These are phyloP conservation scores for Melieria omissa DNA, from an alignment of 2,888 invertebrate species.

Conservation along the genomic window DNA sequence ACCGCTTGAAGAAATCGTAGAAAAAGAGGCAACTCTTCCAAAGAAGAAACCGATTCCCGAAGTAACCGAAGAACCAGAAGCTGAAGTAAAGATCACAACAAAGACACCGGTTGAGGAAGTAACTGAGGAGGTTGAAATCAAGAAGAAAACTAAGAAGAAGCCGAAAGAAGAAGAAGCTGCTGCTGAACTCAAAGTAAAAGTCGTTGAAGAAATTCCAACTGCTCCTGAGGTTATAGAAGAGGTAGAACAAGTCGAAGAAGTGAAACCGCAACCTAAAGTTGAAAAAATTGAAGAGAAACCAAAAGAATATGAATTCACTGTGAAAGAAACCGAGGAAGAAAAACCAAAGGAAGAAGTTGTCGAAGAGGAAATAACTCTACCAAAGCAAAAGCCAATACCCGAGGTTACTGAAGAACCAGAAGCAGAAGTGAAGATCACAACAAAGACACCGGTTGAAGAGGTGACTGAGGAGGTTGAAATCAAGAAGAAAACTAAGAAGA, in stretches of 20 bases:
- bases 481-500: constrained; percentile 56
- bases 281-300: constrained; percentile 45
- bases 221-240: constrained; percentile 51
- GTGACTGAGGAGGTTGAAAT: constrained; percentile 56
- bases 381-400: constrained; percentile 52
- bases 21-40: constrained; percentile 45
- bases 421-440: constrained; percentile 54
- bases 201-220: constrained; percentile 53
- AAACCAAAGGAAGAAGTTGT: constrained; percentile 43
- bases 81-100: constrained; percentile 54
- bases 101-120: constrained; percentile 52
- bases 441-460: constrained; percentile 51
- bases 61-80: constrained; percentile 59
- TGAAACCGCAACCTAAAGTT: constrained; percentile 32
- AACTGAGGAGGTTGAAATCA: constrained; percentile 55
- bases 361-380: constrained; percentile 46
- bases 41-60: constrained; percentile 48
- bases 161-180: constrained; percentile 51
- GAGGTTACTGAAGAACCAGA: constrained; percentile 59
- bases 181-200: constrained; percentile 52
- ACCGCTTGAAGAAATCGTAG: constrained; percentile 47
- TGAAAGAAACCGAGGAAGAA: constrained; percentile 47
- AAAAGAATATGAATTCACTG: constrained; percentile 51
- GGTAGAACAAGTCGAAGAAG: constrained; percentile 49
- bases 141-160: constrained; percentile 55